Conservation (phyloP, 2,113 vertebrate species). For the Oreotrochilus melanogaster region DNA sequence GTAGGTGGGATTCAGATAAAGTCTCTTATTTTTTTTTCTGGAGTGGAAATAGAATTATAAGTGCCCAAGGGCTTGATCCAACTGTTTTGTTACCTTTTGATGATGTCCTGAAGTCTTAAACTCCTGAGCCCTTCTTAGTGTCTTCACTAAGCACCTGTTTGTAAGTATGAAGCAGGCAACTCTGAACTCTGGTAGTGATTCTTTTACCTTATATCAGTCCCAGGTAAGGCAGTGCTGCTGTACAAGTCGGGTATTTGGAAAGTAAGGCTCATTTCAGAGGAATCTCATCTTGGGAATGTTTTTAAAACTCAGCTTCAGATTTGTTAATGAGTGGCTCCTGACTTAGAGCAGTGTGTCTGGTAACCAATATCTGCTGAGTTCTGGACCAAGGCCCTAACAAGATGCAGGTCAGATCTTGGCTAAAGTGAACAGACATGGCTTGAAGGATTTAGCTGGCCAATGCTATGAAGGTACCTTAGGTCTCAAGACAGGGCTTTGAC, state of each 20-base stretch:
- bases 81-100: not conserved
- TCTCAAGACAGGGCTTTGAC: not conserved
- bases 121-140: not conserved
- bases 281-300: not conserved
- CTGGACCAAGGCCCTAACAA: rapidly evolving
- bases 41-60: not conserved
- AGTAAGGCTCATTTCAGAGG: not conserved
- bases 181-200: not conserved
- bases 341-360: not conserved
- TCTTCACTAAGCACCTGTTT: not conserved
- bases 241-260: not conserved
- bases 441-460: not conserved
- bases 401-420: not conserved
- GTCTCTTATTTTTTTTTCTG: not conserved
- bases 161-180: not conserved
- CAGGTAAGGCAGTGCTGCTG: not conserved
- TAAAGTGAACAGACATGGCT: not conserved
- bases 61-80: not conserved
- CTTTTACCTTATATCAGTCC: not conserved
- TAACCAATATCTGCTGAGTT: not conserved
- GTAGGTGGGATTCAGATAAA: not conserved
- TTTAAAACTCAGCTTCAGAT: not conserved
- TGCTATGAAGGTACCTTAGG: not conserved
- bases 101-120: not conserved
- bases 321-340: not conserved